Base-by-base conservation (phyloP, 2,797 vertebrate genomes). In the Pangasius krempfi region DNA sequence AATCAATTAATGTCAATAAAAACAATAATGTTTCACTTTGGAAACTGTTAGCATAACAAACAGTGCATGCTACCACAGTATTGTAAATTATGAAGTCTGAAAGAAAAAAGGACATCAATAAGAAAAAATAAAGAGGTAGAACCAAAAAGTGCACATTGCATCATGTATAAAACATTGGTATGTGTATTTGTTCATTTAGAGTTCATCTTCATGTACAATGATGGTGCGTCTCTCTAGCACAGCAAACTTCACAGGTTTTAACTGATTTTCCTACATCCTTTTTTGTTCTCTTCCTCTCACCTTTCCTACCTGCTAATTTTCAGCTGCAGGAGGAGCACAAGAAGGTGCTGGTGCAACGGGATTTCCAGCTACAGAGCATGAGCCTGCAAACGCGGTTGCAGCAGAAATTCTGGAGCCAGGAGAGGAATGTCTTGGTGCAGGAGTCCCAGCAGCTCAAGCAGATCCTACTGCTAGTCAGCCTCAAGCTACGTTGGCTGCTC, bases 381-480 rank as follows among this genome's bases (percentile, higher is more conserved):
- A 97, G 96, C 88, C 96, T 99, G 22, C 98, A 99, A 95, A 96
- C 97, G 4, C 94, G 97, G 10, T 96, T 99, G 88, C 98, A 99
- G 94, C 98, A 98, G 94, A 98, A 97, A 93, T 95, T 98, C 92
- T 99, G 98, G 98, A 96, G 96, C 93, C 98, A 98, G 94, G 99
- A 99, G 94, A 98, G 97, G 94, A 98, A 96, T 84, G 94, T 98
- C 89, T 93, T 99, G 93, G 96, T 98, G 52, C 98, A 99, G 92
- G 99, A 99, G 94, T 97, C 97, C 0, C 98, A 99, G 92, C 98
- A 99, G 93, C 98, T 99, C 92, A 98, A 98, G 92, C 98, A 99
- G 93, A 97, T 97, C 88, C 96, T 99, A 89, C 92, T 99, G 68
- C 95, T 99, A 91, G 97, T 99, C 93, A 98, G 98, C 94, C 98